Percentiles rank a stretch among this genome's conserved stretches.
Conservation (phyloP, 2,113 vertebrate species). For the Scophthalmus maximus region DNA sequence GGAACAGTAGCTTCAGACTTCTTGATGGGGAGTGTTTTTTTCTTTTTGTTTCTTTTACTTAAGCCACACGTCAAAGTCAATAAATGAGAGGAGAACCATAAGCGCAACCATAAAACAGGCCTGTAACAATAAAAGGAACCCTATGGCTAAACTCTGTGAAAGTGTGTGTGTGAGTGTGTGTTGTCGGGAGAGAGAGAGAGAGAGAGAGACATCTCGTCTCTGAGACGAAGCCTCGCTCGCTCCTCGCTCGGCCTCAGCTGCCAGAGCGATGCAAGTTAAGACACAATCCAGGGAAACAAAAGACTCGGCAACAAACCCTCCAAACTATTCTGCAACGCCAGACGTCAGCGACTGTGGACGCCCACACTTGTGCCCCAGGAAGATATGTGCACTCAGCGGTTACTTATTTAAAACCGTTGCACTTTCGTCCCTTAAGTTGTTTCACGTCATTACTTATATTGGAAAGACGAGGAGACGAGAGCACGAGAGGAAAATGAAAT, state of each 20-base stretch:
- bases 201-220: constrained; percentile 37
- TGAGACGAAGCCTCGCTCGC: too few species aligned
- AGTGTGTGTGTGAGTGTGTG: constrained; percentile 13
- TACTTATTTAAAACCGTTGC: neutral
- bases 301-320: constrained; percentile 70
- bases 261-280: constrained; percentile 85
- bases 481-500: neutral
- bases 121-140: constrained; percentile 42
- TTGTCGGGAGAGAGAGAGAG: constrained; percentile 14
- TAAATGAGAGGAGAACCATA: constrained; percentile 62
- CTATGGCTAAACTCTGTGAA: constrained; percentile 9
- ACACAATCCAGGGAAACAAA: constrained; percentile 85
- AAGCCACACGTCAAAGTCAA: constrained; percentile 70
- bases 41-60: too few species aligned
- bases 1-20: constrained; percentile 59
- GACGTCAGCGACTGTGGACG: constrained; percentile 48
- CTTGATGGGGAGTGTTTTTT: constrained; percentile 58
- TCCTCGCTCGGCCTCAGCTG: constrained; percentile 36
- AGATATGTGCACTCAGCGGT: neutral
- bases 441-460: neutral
- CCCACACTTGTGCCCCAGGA: constrained; percentile 70
- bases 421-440: neutral
- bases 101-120: constrained; percentile 38
- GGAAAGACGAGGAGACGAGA: neutral
- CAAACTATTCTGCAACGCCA: constrained; percentile 67